Conservation (phyloP, 2,113 vertebrate genomes). For the Actenoides hombroni region DNA sequence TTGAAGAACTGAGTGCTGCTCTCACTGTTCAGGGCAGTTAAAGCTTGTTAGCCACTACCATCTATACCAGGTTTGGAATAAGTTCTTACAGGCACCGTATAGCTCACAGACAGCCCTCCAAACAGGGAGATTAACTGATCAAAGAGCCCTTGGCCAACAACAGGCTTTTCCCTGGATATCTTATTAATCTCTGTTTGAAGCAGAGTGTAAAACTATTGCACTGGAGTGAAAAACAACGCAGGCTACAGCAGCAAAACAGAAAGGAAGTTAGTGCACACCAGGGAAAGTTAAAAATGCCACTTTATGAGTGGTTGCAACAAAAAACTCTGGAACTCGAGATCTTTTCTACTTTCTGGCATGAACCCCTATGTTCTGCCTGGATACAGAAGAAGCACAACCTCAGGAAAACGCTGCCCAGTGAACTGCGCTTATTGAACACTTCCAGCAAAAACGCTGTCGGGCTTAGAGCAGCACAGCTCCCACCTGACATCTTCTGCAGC, state of each 20-base stretch:
- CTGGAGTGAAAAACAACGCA: not conserved
- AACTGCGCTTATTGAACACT: not conserved
- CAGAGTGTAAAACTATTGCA: not conserved
- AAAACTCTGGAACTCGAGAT: not conserved
- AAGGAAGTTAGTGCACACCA: not conserved
- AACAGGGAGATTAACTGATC: constrained; percentile 51
- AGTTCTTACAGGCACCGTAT: not conserved
- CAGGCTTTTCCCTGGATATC: not conserved
- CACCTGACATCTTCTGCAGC: not conserved
- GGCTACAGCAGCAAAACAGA: not conserved
- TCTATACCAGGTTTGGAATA: constrained; percentile 14
- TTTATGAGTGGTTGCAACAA: not conserved
- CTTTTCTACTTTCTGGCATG: not conserved
- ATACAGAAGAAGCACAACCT: not conserved
- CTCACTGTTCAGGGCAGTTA: not conserved
- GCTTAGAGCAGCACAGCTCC: not conserved
- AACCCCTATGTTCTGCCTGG: not conserved
- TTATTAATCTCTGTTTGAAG: constrained; percentile 38
- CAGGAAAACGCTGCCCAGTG: not conserved
- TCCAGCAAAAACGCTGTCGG: not conserved
- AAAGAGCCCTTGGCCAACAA: constrained; percentile 34
- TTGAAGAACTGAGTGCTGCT: not conserved
- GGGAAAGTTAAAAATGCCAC: not conserved
- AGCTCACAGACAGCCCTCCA: not conserved
- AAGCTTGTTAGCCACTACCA: constrained; percentile 11